phyloP scores from a whole-genome alignment of 2,113 vertebrate genomes.

The Perognathus longimembris region DNA sequence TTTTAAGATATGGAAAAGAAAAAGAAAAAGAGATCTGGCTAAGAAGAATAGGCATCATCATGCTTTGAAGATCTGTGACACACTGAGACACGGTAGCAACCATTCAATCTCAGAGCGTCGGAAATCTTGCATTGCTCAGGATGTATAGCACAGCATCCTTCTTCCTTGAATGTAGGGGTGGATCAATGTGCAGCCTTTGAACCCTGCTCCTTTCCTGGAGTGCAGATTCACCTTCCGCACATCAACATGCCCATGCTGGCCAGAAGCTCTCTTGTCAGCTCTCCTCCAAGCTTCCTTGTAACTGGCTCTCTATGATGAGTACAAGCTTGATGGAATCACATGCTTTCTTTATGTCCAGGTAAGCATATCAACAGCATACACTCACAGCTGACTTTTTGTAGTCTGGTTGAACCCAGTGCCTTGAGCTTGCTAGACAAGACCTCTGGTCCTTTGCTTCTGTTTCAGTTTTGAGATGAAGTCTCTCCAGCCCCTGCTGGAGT shows the following conservation, averaged over 20 bases:
- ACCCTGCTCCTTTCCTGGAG: not conserved
- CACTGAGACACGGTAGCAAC: not conserved
- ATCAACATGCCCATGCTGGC: too few species aligned
- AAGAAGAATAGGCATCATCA: not conserved
- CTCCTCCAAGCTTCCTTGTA: not conserved
- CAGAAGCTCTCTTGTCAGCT: not conserved
- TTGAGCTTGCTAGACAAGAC: too few species aligned
- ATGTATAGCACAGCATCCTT: too few species aligned
- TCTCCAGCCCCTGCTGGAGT: too few species aligned
- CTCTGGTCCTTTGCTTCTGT: too few species aligned
- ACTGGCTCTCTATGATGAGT: not conserved
- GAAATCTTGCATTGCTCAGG: fast-evolving
- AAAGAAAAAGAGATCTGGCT: not conserved
- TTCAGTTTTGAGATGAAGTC: too few species aligned
- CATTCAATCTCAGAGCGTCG: not conserved
- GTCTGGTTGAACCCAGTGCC: too few species aligned
- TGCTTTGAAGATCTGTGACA: not conserved
- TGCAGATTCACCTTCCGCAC: not conserved
- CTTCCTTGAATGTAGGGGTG: not conserved
- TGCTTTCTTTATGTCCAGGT: not conserved
- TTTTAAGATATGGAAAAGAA: not conserved
- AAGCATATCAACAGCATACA: not conserved
- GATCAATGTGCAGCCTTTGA: not conserved
- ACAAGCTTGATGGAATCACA: not conserved
- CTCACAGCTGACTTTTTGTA: not conserved